Evolutionary conservation across 2,888 invertebrate species (phyloP).

Genomic region (Apamea crenata): DNA sequence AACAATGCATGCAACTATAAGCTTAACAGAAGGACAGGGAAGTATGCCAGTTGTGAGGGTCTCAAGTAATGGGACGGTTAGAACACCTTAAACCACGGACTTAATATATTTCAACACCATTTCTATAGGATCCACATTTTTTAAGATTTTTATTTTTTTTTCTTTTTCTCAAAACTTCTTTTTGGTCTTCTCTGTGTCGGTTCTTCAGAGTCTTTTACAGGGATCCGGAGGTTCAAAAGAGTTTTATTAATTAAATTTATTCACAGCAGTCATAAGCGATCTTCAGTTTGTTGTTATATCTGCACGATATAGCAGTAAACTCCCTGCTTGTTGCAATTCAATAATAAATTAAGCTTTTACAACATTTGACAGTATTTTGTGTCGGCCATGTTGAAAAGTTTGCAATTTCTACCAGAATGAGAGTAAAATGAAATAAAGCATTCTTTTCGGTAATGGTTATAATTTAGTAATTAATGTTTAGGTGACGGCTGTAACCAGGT

Average conservation of each 20-base stretch:
- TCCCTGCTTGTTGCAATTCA: slow-evolving; percentile 72
- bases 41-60: slow-evolving; percentile 80
- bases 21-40: slow-evolving; percentile 88
- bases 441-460: slow-evolving; percentile 73
- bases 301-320: slow-evolving; percentile 69
- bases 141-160: slow-evolving; percentile 62
- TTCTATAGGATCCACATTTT: slow-evolving; percentile 72
- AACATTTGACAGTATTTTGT: slow-evolving; percentile 71
- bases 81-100: slow-evolving; percentile 64
- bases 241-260: slow-evolving; percentile 57
- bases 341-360: slow-evolving; percentile 72
- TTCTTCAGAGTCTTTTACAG: slow-evolving; percentile 74
- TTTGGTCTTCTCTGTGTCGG: slow-evolving; percentile 65
- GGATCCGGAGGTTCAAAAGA: slow-evolving; percentile 71
- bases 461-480: slow-evolving; percentile 75
- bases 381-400: slow-evolving; percentile 70
- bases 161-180: slow-evolving; percentile 58
- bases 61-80: slow-evolving; percentile 60
- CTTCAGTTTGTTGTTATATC: slow-evolving; percentile 67
- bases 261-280: slow-evolving; percentile 64
- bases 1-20: slow-evolving; percentile 83
- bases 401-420: slow-evolving; percentile 48
- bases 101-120: slow-evolving; percentile 70
- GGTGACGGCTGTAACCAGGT: slow-evolving; percentile 82
- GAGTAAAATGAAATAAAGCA: slow-evolving; percentile 55